Conservation (phyloP, 2,797 vertebrate genomes). For the Uromys caudimaculatus region DNA sequence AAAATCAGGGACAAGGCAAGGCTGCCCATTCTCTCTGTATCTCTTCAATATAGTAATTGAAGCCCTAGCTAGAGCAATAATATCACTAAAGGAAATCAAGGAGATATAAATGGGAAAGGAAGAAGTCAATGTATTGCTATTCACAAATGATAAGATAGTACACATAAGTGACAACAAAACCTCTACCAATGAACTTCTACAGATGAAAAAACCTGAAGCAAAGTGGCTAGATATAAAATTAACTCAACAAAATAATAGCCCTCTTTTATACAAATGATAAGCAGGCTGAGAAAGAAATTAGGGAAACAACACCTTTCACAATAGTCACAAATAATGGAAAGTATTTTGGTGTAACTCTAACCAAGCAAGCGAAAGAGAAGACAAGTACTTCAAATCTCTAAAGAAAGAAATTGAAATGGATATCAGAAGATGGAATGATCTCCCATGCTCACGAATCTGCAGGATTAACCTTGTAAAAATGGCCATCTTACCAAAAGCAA, state of each 20-base stretch:
- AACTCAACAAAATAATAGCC: not conserved
- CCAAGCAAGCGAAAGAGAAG: not conserved
- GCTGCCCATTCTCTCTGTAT: not conserved
- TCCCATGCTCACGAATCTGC: too few species aligned
- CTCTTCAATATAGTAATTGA: not conserved
- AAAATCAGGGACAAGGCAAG: not conserved
- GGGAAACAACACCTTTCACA: not conserved
- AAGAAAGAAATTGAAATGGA: not conserved
- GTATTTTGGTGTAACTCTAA: not conserved
- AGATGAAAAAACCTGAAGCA: not conserved
- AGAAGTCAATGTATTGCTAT: not conserved
- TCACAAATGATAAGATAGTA: not conserved
- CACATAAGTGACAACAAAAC: not conserved
- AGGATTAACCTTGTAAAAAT: not conserved
- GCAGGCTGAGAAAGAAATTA: not conserved
- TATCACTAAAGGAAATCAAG: not conserved
- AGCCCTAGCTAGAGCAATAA: not conserved
- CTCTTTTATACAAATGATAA: not conserved
- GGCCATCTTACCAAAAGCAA: not conserved
- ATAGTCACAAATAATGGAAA: not conserved
- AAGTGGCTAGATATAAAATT: not conserved
- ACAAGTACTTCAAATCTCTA: not conserved
- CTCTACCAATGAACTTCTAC: not conserved
- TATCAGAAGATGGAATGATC: not conserved
- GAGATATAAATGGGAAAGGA: not conserved